phyloP scores from a whole-genome alignment of 2,888 invertebrate genomes.

The Microctonus brassicae region DNA sequence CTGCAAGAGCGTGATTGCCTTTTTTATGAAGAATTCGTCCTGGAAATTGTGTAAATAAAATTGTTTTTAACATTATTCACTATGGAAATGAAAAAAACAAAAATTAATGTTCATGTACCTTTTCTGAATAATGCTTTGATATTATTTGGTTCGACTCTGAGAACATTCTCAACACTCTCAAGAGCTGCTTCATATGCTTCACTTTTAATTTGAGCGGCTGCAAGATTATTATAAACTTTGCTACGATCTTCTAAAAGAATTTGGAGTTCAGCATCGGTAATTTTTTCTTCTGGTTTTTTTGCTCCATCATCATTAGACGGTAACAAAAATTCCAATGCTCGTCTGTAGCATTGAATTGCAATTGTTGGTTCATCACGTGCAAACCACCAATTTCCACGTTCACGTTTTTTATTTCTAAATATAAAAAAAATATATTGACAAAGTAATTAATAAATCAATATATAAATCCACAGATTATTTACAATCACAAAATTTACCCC shows the following conservation, averaged over 20 bases:
- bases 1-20: slow-evolving; percentile 80
- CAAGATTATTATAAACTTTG: slow-evolving; percentile 91
- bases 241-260: slow-evolving; percentile 83
- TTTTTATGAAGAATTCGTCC: slow-evolving; percentile 77
- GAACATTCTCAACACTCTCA: slow-evolving; percentile 84
- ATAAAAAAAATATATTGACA: not conserved
- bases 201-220: slow-evolving; percentile 91
- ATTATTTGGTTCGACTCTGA: slow-evolving; percentile 88
- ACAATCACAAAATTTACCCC: slow-evolving; percentile 74
- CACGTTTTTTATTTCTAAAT: slow-evolving; percentile 79
- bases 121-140: slow-evolving; percentile 92
- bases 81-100: not conserved
- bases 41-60: slow-evolving; percentile 38
- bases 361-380: slow-evolving; percentile 83
- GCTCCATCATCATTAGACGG: slow-evolving; percentile 76
- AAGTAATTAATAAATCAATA: slow-evolving; percentile 15
- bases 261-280: slow-evolving; percentile 75
- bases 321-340: slow-evolving; percentile 86
- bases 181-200: slow-evolving; percentile 88
- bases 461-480: slow-evolving; percentile 16
- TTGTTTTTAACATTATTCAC: not conserved
- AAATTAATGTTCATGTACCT: slow-evolving; percentile 72
- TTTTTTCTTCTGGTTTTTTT: slow-evolving; percentile 72
- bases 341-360: slow-evolving; percentile 89
- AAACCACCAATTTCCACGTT: slow-evolving; percentile 93